Evolutionary conservation across 2,797 vertebrate genomes (phyloP).

Genomic region (Tragopan temminckii): DNA sequence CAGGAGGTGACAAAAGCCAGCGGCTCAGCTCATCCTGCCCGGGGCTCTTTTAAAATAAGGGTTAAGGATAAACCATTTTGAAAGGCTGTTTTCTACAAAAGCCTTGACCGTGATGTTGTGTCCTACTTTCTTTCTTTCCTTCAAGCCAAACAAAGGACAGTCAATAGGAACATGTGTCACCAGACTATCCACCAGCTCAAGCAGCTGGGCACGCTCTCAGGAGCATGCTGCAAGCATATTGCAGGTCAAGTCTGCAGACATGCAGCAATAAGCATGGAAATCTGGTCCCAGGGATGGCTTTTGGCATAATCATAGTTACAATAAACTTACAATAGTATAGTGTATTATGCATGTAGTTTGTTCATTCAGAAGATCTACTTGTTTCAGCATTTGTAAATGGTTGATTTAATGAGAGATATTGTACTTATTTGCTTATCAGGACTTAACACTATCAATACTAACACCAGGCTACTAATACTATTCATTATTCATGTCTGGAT

Average conservation of each 20-base stretch:
- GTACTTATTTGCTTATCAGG: neutral
- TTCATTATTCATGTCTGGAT: neutral
- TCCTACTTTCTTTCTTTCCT: neutral
- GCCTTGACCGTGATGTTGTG: neutral
- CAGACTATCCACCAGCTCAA: accelerated
- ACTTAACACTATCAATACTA: neutral
- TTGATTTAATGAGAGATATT: neutral
- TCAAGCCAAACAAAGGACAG: neutral
- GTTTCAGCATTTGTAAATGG: neutral
- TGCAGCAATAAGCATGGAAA: neutral
- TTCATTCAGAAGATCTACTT: neutral
- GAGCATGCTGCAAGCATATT: accelerated
- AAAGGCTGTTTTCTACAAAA: neutral
- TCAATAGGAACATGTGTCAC: accelerated
- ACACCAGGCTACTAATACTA: neutral
- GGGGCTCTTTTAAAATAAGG: neutral
- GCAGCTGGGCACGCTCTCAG: neutral
- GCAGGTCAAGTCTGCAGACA: neutral
- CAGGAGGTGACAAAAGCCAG: conserved; percentile 30
- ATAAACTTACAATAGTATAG: neutral
- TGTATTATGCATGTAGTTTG: neutral
- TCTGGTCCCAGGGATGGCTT: neutral
- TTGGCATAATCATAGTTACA: neutral
- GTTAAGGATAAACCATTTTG: neutral
- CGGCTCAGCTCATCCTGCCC: neutral